Evolutionary conservation across 2,113 vertebrate species (phyloP).

Genomic region (Osmerus eperlanus): DNA sequence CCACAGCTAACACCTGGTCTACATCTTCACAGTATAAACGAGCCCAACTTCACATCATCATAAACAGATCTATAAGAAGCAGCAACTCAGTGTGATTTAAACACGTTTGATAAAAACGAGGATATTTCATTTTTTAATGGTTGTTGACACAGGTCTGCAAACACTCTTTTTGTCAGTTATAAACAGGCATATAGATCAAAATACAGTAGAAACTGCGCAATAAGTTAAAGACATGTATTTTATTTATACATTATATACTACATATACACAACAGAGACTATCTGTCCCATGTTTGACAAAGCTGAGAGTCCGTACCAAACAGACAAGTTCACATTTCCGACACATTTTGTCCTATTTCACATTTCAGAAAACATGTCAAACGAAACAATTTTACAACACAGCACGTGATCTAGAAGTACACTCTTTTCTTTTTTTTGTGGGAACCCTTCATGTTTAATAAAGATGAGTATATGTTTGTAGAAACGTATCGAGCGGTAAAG

Average conservation of each 20-base stretch:
- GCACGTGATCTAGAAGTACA: conserved; percentile 51
- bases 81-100: neutral
- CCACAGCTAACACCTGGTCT: no score
- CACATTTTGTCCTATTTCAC: conserved; percentile 55
- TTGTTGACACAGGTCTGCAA: conserved; percentile 55
- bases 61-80: conserved; percentile 4
- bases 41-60: neutral
- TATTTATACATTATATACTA: conserved; percentile 62
- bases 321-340: conserved; percentile 39
- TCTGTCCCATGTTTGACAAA: conserved; percentile 46
- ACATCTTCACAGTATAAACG: no score
- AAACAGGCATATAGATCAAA: conserved; percentile 57
- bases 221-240: conserved; percentile 57
- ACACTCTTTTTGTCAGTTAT: conserved; percentile 47
- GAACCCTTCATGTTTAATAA: conserved; percentile 35
- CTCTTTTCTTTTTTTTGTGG: conserved; percentile 32
- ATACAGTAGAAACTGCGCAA: conserved; percentile 55
- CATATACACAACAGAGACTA: conserved; percentile 58
- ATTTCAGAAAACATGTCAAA: conserved; percentile 63
- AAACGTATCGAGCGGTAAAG: neutral
- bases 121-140: conserved; percentile 47
- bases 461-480: conserved; percentile 6
- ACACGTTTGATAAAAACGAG: neutral
- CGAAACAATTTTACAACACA: conserved; percentile 59
- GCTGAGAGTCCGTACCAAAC: conserved; percentile 31